Evolutionary conservation across 1,140 invertebrate genomes (phyloP).

Genomic region (Drosophila truncata): DNA sequence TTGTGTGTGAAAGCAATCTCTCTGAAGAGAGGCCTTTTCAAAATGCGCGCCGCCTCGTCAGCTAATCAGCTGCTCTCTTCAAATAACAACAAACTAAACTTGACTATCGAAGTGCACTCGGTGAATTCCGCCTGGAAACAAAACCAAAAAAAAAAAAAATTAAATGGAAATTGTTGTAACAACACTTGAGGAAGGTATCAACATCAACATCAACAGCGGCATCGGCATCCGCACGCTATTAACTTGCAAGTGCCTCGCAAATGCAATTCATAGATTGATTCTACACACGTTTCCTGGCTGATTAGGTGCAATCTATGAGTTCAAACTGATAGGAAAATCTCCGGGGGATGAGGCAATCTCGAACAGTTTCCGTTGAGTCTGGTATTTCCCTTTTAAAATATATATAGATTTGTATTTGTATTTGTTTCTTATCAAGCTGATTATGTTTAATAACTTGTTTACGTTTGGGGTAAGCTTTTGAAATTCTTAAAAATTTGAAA

Average conservation of each 20-base stretch:
- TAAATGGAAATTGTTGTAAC: conserved; percentile 14
- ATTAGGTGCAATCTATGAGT: conserved; percentile 17
- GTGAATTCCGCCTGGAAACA: conserved; percentile 37
- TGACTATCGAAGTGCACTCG: conserved; percentile 39
- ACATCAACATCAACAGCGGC: conserved; percentile 22
- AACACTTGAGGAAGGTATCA: conserved; percentile 7
- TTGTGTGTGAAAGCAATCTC: conserved; percentile 29
- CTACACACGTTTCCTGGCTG: conserved; percentile 16
- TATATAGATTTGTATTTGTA: background rate
- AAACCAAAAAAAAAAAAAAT: conserved; percentile 9
- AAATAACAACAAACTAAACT: conserved; percentile 25
- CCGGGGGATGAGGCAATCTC: background rate
- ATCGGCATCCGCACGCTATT: conserved; percentile 24
- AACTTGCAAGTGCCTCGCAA: conserved; percentile 15
- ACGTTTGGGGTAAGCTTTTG: background rate
- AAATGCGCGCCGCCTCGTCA: conserved; percentile 30
- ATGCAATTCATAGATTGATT: conserved; percentile 39
- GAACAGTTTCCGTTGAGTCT: conserved; percentile 8
- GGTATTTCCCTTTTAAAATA: conserved; percentile 4
- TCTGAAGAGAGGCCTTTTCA: conserved; percentile 51
- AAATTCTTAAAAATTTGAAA: background rate
- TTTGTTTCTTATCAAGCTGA: background rate
- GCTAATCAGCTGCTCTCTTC: conserved; percentile 35
- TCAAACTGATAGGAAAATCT: conserved; percentile 18
- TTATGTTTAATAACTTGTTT: conserved; percentile 9